phyloP scores from a whole-genome alignment of 1,140 invertebrate genomes.

The Araneus ventricosus region DNA sequence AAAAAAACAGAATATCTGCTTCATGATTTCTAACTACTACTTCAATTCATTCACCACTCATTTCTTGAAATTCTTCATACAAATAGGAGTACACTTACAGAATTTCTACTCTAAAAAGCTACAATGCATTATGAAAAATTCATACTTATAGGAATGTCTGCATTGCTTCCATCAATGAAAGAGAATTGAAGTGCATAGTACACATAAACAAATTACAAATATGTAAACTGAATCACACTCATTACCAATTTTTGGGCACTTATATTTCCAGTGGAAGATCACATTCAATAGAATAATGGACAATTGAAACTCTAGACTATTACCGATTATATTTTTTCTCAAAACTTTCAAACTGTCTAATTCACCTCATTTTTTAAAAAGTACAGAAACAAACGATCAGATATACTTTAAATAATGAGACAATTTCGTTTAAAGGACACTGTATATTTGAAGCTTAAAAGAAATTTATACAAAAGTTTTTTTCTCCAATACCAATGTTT shows the following conservation, averaged over 20 bases:
- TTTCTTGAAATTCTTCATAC: neutral
- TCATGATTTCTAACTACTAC: neutral
- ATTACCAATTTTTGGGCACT: conserved; percentile 4
- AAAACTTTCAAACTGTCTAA: neutral
- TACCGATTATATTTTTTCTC: neutral
- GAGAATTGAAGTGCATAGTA: conserved; percentile 5
- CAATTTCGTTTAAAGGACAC: neutral
- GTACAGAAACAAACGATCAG: neutral
- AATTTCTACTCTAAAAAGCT: conserved; percentile 7
- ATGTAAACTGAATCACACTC: neutral
- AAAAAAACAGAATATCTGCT: neutral
- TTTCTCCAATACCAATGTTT: neutral
- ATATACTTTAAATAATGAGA: neutral
- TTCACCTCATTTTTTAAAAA: neutral
- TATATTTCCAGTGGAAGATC: conserved; percentile 23
- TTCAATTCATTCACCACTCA: neutral
- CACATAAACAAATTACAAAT: conserved; percentile 13
- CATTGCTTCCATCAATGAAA: conserved; percentile 7
- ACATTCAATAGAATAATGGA: neutral
- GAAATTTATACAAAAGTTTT: neutral
- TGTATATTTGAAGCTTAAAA: neutral
- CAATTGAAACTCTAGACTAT: conserved; percentile 23
- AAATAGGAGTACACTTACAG: conserved; percentile 1
- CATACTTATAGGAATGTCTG: neutral
- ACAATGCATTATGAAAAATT: conserved; percentile 26